Evolutionary conservation across 2,888 invertebrate genomes (phyloP), one percentile per base, ranked within the genome.

Genomic region (Ctenicera cuprea): DNA sequence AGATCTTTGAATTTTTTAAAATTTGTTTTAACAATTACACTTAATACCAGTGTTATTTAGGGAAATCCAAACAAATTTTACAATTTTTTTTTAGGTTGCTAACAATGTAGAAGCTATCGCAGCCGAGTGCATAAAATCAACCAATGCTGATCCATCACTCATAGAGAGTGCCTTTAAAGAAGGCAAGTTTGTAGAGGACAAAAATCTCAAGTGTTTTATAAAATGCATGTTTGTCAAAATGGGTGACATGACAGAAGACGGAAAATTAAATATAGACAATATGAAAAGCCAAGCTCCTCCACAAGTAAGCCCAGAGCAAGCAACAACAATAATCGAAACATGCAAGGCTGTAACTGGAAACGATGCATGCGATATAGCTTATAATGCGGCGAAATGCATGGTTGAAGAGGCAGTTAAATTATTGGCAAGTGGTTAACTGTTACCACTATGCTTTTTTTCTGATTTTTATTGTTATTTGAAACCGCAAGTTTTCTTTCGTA

Each of bases 191-290:
- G 83, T 84, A 0, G 87, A 89, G 0, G 88, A 88, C 45, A 87
- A 87, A 12, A 82, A 77, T 0, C 74, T 89, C 0, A 89, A 89
- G 77, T 88, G 89, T 71, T 89, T 89, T 77, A 84, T 85, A 0
- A 82, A 87, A 1, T 90, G 89, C 79, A 88, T 89, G 83, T 88
- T 89, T 81, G 80, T 87, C 70, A 89, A 88, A 74, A 84, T 88
- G 0, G 88, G 87, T 0, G 88, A 87, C 71, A 77, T 89, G 14
- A 87, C 87, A 22, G 81, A 85, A 0, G 59, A 18, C 7, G 72
- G 62, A 0, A 45, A 54, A 9, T 7, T 77, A 9, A 26, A 45
- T 2, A 16, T 22, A 0, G 88, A 87, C 12, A 83, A 80, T 0
- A 87, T 88, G 1, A 45, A 88, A 1, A 77, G 86, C 0, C 88